These are phyloP conservation scores for Grammomys surdaster DNA, from an alignment of 2,113 vertebrate genomes.

Conservation along the genomic window DNA sequence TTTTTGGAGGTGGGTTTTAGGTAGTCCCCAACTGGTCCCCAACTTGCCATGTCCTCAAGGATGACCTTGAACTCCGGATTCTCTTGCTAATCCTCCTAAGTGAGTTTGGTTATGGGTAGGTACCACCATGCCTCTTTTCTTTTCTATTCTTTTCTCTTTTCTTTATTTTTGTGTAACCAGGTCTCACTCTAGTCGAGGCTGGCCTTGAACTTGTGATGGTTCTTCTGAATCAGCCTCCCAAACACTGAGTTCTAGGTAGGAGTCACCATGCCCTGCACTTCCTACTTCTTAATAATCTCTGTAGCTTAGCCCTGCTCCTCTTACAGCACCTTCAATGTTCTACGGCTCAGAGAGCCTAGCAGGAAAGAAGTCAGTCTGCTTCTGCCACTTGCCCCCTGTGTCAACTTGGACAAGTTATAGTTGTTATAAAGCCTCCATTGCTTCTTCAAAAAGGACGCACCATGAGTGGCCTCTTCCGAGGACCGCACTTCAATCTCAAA, in stretches of 20 bases:
- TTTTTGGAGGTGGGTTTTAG: not conserved
- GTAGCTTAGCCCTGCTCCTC: not conserved
- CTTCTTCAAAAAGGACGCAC: not conserved
- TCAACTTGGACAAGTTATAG: not conserved
- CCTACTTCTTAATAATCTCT: not conserved
- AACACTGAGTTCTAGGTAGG: not conserved
- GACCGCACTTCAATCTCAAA: not conserved
- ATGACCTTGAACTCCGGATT: not conserved
- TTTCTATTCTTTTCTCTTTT: not conserved
- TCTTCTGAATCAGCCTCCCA: not conserved
- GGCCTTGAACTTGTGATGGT: not conserved
- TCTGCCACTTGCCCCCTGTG: slow-evolving; percentile 8
- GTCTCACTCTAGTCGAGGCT: not conserved
- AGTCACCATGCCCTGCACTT: not conserved
- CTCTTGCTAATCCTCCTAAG: not conserved
- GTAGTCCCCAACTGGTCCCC: not conserved
- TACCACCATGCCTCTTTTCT: not conserved
- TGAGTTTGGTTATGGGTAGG: not conserved
- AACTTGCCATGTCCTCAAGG: not conserved
- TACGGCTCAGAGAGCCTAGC: not conserved
- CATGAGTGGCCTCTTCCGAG: not conserved
- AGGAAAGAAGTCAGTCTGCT: not conserved
- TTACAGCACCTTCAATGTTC: not conserved
- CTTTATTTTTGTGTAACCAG: not conserved
- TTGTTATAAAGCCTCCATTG: not conserved